Conservation (phyloP, 2,113 vertebrate species). For the Gymnorhina tibicen region DNA sequence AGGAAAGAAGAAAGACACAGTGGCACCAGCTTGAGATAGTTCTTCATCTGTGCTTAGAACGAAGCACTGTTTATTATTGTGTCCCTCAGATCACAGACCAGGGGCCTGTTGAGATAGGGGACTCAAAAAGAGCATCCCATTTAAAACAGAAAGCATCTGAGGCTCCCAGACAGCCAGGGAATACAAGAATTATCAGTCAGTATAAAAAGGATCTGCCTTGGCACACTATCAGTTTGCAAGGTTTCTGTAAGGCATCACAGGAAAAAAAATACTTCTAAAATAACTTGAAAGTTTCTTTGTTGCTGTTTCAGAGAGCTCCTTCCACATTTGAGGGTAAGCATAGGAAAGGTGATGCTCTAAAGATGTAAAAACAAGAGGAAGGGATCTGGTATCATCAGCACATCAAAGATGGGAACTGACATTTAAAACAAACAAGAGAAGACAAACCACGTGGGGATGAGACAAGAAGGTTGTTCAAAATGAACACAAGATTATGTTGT, state of each 20-base stretch:
- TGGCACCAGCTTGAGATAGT: not conserved
- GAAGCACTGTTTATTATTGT: not conserved
- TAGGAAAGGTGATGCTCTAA: conserved; percentile 17
- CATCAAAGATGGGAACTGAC: conserved; percentile 11
- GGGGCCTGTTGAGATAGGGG: not conserved
- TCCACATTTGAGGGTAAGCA: not conserved
- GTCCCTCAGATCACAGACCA: not conserved
- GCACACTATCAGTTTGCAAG: conserved; percentile 20
- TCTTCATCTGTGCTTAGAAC: not conserved
- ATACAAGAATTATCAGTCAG: conserved; percentile 19
- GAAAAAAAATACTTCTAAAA: conserved; percentile 6
- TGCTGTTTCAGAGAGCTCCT: conserved; percentile 16
- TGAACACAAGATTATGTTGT: not conserved
- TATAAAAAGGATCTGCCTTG: conserved; percentile 31
- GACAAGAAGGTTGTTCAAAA: not conserved
- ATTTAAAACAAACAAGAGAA: not conserved
- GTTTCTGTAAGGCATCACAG: conserved; percentile 27
- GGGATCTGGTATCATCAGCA: not conserved
- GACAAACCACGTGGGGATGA: not conserved
- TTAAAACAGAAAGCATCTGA: conserved; percentile 30
- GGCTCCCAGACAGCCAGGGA: not conserved
- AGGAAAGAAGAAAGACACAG: not conserved
- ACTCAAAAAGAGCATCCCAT: not conserved
- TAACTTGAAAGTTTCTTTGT: conserved; percentile 35
- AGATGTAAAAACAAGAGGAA: conserved; percentile 8